phyloP scores from a whole-genome alignment of 2,797 vertebrate species.

The Myotis findleyi region DNA sequence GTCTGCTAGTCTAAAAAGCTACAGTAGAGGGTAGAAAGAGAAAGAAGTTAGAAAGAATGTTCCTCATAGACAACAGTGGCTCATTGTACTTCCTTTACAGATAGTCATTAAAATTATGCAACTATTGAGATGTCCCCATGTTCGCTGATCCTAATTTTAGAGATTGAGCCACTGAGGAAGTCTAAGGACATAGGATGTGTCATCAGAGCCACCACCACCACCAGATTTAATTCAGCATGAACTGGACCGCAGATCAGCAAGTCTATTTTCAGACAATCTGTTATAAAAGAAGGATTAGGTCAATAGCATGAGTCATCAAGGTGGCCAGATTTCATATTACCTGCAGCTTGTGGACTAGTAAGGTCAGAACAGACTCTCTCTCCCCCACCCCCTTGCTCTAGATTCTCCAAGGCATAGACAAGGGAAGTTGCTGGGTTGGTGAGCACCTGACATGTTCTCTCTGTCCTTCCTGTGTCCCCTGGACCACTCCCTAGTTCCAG shows the following conservation, averaged over 20 bases:
- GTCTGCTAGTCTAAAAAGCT: not conserved
- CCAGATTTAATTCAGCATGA: not conserved
- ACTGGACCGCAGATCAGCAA: not conserved
- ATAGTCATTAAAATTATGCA: not conserved
- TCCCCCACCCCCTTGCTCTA: not conserved
- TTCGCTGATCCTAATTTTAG: not conserved
- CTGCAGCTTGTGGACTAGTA: not conserved
- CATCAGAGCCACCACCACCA: not conserved
- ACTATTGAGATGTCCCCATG: not conserved
- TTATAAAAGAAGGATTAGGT: not conserved
- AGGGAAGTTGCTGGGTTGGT: not conserved
- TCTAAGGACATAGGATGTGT: not conserved
- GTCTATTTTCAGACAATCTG: not conserved
- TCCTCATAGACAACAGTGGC: not conserved
- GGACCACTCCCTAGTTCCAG: not conserved
- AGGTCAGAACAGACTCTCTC: not conserved
- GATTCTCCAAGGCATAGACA: not conserved
- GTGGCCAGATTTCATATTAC: not conserved
- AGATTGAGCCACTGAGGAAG: not conserved
- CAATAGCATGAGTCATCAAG: not conserved
- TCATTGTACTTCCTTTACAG: not conserved
- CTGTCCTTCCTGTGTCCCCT: not conserved
- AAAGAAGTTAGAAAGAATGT: not conserved
- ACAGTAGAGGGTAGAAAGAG: not conserved
- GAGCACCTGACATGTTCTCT: not conserved